Evolutionary conservation across 2,113 vertebrate genomes (phyloP).

Genomic region (Anoplopoma fimbria): DNA sequence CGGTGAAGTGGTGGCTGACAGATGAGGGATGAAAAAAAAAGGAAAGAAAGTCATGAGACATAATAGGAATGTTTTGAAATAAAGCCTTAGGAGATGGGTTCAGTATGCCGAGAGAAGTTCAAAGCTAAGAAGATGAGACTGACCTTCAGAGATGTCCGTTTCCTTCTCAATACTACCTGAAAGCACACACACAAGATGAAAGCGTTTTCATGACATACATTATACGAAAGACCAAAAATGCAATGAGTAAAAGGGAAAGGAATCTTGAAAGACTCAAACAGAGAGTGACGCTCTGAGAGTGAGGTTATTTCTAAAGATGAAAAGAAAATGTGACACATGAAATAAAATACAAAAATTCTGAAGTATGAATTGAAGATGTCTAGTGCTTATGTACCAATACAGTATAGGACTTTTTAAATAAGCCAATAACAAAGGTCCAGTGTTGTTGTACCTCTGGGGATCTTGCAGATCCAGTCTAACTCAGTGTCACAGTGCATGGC

Average conservation of each 20-base stretch:
- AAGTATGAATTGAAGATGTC: not conserved
- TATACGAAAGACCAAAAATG: not conserved
- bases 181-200: conserved; percentile 32
- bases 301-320: not conserved
- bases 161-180: conserved; percentile 86
- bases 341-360: not conserved
- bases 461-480: conserved; percentile 98
- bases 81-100: not conserved
- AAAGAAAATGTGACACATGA: not conserved
- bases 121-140: conserved; percentile 46
- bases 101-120: not conserved
- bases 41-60: not conserved
- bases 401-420: not conserved
- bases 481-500: conserved; percentile 92
- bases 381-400: not conserved
- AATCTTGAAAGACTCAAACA: not conserved
- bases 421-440: not conserved
- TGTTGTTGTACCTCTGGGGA: conserved; percentile 89
- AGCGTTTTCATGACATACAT: conserved; percentile 50
- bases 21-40: not conserved
- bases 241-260: not conserved
- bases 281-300: not conserved
- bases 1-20: conserved; percentile 81
- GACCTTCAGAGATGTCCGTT: conserved; percentile 89
- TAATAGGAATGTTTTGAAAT: conserved; percentile 6